Percentiles rank a stretch among this genome's conserved stretches.
These are phyloP conservation scores for Tauraco erythrolophus DNA, from an alignment of 2,113 vertebrate species.

Conservation along the genomic window DNA sequence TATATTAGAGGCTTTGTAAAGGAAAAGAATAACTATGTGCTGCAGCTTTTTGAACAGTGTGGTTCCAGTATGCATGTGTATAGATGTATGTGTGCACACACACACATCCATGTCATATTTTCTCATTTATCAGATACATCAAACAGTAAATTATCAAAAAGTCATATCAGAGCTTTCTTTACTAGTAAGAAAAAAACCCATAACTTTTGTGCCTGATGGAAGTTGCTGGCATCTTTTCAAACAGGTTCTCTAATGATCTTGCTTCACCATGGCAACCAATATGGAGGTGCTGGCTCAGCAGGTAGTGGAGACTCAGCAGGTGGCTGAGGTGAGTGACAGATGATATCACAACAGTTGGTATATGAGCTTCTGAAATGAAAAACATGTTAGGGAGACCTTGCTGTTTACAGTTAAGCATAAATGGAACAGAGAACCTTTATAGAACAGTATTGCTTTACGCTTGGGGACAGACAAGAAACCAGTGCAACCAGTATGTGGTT, in stretches of 20 bases:
- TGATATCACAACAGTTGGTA: slow-evolving; percentile 52
- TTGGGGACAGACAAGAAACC: neutral
- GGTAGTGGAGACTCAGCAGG: slow-evolving; percentile 88
- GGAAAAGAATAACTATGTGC: neutral
- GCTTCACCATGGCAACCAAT: slow-evolving; percentile 88
- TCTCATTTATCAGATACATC: neutral
- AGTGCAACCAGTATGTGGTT: neutral
- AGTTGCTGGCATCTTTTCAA: slow-evolving; percentile 80
- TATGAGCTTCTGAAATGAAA: slow-evolving; percentile 48
- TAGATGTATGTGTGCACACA: accelerated
- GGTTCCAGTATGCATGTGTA: neutral
- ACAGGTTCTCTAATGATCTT: slow-evolving; percentile 91
- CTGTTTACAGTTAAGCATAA: neutral
- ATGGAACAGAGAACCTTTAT: neutral
- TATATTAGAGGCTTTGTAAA: neutral
- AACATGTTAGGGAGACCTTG: neutral
- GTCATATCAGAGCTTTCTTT: neutral
- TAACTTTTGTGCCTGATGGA: slow-evolving; percentile 73
- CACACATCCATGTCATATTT: neutral
- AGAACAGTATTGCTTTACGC: neutral
- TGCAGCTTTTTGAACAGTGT: neutral
- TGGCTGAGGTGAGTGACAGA: slow-evolving; percentile 89
- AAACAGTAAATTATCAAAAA: neutral
- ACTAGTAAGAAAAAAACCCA: slow-evolving; percentile 11
- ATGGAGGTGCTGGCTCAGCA: slow-evolving; percentile 91